Conservation (phyloP, 1,140 invertebrate species). For the Caenorhabditis brenneri region DNA sequence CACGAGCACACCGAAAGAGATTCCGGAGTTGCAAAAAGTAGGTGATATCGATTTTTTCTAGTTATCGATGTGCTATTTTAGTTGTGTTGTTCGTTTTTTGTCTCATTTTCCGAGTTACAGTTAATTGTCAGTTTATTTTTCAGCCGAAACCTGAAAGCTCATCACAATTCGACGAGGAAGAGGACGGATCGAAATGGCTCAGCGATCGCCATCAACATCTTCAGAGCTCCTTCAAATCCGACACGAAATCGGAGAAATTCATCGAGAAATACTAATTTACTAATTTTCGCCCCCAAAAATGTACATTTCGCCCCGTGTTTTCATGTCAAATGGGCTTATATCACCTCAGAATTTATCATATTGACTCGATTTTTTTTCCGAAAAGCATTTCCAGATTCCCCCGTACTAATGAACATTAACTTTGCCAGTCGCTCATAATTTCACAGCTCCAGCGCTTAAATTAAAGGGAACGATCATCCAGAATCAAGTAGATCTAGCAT, state of each 20-base stretch:
- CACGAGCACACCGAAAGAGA: background rate
- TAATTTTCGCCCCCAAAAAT: background rate
- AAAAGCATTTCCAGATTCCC: no score
- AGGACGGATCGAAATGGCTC: background rate
- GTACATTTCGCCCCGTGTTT: background rate
- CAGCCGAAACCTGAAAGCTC: background rate
- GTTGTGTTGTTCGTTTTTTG: no score
- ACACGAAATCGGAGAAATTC: background rate
- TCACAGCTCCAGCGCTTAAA: no score
- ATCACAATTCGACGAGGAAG: background rate
- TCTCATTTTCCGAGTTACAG: no score
- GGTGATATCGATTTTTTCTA: background rate
- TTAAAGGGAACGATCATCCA: no score
- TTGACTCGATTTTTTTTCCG: no score
- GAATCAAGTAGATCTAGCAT: no score
- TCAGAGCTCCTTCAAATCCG: background rate
- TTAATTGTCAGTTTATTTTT: background rate
- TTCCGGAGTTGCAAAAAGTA: background rate
- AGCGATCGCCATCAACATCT: background rate
- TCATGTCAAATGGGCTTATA: background rate
- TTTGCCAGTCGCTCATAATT: no score
- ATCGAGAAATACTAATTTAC: slow-evolving; percentile 15
- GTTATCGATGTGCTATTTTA: no score
- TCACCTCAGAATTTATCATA: no score
- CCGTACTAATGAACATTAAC: no score